A percentile compares a stretch with the other conserved stretches of the same genome.
phyloP scores from a whole-genome alignment of 2,797 vertebrate species.

The Gastrophryne carolinensis region DNA sequence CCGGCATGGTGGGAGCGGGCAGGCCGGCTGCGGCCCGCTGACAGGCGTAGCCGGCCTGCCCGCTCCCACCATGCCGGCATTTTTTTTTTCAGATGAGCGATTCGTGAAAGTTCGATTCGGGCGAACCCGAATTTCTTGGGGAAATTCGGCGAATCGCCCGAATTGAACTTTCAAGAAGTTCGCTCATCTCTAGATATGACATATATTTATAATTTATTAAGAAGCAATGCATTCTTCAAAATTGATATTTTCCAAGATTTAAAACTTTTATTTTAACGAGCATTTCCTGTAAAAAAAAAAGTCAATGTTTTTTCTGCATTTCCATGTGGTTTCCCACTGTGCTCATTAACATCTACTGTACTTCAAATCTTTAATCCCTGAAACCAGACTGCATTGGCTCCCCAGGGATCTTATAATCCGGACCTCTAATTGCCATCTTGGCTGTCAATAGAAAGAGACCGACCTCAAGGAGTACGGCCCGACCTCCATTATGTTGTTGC shows the following conservation, averaged over 20 bases:
- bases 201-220: too few species aligned
- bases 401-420: background rate
- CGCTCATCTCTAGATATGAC: too few species aligned
- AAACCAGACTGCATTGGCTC: background rate
- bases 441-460: background rate
- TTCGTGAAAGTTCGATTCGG: too few species aligned
- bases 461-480: background rate
- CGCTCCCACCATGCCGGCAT: too few species aligned
- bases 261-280: slow-evolving; percentile 15
- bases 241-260: background rate
- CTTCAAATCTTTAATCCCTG: slow-evolving; percentile 19
- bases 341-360: slow-evolving; percentile 8
- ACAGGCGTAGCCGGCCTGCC: too few species aligned
- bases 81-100: too few species aligned
- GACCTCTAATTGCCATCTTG: slow-evolving; percentile 39
- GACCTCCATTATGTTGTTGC: background rate
- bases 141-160: too few species aligned
- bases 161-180: too few species aligned
- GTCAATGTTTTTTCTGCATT: background rate
- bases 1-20: too few species aligned
- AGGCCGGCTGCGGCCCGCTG: too few species aligned
- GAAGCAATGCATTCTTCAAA: too few species aligned
- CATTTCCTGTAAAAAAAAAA: slow-evolving; percentile 15
- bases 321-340: background rate
- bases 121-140: too few species aligned